These are phyloP conservation scores for Cichlasoma orientale DNA, from an alignment of 2,797 vertebrate species.

Conservation along the genomic window DNA sequence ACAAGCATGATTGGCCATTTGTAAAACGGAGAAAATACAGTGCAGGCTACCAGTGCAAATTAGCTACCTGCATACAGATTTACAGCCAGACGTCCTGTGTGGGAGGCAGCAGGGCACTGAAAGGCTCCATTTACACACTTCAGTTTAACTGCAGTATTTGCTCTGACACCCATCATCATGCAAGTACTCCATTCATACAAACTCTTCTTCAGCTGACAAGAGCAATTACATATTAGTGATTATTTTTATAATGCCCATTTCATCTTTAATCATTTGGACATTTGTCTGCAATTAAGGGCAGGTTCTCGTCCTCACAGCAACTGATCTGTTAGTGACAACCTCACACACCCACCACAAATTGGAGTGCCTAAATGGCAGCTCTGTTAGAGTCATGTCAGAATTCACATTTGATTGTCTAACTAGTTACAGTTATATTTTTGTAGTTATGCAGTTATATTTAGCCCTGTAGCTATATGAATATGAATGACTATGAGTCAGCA, in stretches of 20 bases:
- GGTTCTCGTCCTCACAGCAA: slow-evolving; percentile 47
- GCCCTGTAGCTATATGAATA: background rate
- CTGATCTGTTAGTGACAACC: slow-evolving; percentile 67
- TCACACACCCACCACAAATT: slow-evolving; percentile 41
- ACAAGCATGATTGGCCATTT: slow-evolving; percentile 17
- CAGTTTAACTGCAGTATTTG: slow-evolving; percentile 77
- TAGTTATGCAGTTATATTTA: slow-evolving; percentile 9
- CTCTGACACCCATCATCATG: slow-evolving; percentile 69
- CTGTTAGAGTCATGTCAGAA: slow-evolving; percentile 37
- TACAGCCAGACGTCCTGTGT: slow-evolving; percentile 63
- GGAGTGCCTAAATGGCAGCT: slow-evolving; percentile 45
- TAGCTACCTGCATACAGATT: slow-evolving; percentile 70
- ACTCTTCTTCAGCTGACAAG: slow-evolving; percentile 67
- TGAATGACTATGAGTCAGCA: slow-evolving; percentile 16
- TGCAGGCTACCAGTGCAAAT: slow-evolving; percentile 43
- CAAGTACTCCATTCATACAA: slow-evolving; percentile 78
- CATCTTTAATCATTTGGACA: slow-evolving; percentile 70
- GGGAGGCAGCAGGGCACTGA: slow-evolving; percentile 73
- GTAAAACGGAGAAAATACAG: slow-evolving; percentile 32
- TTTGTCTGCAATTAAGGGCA: slow-evolving; percentile 54
- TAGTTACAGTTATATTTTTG: slow-evolving; percentile 12
- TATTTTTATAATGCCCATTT: slow-evolving; percentile 74
- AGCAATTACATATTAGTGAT: slow-evolving; percentile 68
- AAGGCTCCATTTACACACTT: slow-evolving; percentile 83
- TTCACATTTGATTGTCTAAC: slow-evolving; percentile 24